Conservation (phyloP, 2,797 vertebrate species). For the Paguma larvata region DNA sequence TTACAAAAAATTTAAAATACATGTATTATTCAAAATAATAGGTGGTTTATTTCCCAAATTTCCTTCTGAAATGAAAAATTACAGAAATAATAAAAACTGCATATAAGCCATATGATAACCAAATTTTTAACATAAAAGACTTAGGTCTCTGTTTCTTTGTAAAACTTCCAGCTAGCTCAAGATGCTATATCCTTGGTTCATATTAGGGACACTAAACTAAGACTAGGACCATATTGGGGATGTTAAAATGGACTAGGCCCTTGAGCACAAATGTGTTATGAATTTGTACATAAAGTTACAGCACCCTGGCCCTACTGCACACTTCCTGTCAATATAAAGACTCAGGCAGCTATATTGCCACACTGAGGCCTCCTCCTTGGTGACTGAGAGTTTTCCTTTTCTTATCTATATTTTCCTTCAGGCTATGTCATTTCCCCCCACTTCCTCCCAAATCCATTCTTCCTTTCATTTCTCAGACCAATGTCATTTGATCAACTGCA, state of each 20-base stretch:
- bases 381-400: constrained; percentile 11
- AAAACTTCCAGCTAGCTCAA: neutral
- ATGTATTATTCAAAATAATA: neutral
- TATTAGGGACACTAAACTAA: neutral
- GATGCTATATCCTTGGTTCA: neutral
- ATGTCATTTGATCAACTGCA: constrained; percentile 24
- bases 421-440: neutral
- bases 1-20: neutral
- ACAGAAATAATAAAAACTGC: neutral
- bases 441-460: neutral
- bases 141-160: neutral
- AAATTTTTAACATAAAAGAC: neutral
- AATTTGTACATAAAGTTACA: constrained; percentile 6
- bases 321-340: neutral
- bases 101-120: neutral
- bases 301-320: neutral
- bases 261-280: neutral
- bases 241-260: neutral
- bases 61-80: neutral
- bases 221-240: neutral
- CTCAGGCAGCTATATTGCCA: neutral
- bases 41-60: neutral
- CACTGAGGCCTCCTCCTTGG: neutral
- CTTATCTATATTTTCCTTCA: constrained; percentile 16
- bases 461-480: constrained; percentile 68